These are phyloP conservation scores for Heterotis niloticus DNA, from an alignment of 2,113 vertebrate genomes.

Conservation along the genomic window DNA sequence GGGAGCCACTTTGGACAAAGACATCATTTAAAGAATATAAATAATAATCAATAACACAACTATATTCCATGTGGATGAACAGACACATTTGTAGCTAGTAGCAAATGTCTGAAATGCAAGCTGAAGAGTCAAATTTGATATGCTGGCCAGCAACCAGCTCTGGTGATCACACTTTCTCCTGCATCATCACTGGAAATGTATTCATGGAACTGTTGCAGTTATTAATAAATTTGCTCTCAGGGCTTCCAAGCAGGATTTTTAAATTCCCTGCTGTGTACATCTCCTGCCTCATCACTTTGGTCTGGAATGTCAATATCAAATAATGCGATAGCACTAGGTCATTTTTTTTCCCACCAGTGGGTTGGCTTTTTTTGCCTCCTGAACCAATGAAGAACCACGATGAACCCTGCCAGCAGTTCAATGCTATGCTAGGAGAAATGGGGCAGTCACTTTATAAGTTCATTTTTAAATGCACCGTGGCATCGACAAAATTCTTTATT, in stretches of 20 bases:
- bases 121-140: neutral
- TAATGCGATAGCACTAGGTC: neutral
- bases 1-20: no score
- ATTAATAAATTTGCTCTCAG: constrained; percentile 28
- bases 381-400: neutral
- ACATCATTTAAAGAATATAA: no score
- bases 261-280: constrained; percentile 12
- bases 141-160: constrained; percentile 15
- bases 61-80: no score
- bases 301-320: constrained; percentile 25
- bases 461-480: no score
- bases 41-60: no score
- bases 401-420: no score
- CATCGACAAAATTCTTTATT: neutral
- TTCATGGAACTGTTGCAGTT: constrained; percentile 18
- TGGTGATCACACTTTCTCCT: constrained; percentile 9
- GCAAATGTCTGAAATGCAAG: no score
- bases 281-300: constrained; percentile 3
- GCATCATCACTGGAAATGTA: constrained; percentile 13
- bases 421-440: neutral
- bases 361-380: constrained; percentile 16
- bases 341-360: constrained; percentile 6
- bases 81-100: no score
- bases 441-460: neutral
- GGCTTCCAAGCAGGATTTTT: constrained; percentile 8